Percentiles rank a stretch among this genome's conserved stretches.
These are phyloP conservation scores for Dendrocincla fuliginosa DNA, from an alignment of 2,797 vertebrate species.

Conservation along the genomic window DNA sequence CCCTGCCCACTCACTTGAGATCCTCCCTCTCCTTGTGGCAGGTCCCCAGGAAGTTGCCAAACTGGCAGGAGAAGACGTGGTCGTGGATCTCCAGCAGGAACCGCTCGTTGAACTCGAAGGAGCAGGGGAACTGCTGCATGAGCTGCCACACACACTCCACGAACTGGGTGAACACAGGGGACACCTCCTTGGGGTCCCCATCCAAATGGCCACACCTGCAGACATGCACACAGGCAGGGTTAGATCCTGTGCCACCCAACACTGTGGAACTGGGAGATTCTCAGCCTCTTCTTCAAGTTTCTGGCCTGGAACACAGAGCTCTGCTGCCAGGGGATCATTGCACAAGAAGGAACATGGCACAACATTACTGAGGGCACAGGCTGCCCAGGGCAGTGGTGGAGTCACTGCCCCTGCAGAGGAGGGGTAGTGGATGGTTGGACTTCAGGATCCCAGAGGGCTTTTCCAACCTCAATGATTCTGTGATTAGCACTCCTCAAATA, in stretches of 20 bases:
- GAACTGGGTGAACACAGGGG: conserved; percentile 86
- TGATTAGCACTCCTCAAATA: not conserved
- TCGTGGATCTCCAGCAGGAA: conserved; percentile 83
- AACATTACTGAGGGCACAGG: not conserved
- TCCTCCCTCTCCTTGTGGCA: conserved; percentile 81
- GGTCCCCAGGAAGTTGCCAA: conserved; percentile 86
- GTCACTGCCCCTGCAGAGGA: not conserved
- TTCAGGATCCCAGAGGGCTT: not conserved
- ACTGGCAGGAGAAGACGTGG: conserved; percentile 83
- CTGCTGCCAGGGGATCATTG: not conserved
- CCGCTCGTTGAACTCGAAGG: conserved; percentile 82
- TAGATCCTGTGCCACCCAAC: not conserved
- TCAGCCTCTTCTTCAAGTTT: not conserved
- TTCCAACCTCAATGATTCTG: not conserved
- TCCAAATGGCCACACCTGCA: conserved; percentile 82
- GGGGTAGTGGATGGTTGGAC: fast-evolving
- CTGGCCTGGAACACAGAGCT: not conserved
- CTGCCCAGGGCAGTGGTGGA: not conserved
- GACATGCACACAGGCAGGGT: not conserved
- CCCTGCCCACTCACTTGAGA: conserved; percentile 73
- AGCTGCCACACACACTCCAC: conserved; percentile 85
- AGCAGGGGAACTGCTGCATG: conserved; percentile 82
- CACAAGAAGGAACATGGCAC: not conserved
- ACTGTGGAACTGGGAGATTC: not conserved
- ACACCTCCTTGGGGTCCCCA: conserved; percentile 82